Evolutionary conservation across 2,113 vertebrate genomes (phyloP).

Genomic region (Xiphophorus hellerii): DNA sequence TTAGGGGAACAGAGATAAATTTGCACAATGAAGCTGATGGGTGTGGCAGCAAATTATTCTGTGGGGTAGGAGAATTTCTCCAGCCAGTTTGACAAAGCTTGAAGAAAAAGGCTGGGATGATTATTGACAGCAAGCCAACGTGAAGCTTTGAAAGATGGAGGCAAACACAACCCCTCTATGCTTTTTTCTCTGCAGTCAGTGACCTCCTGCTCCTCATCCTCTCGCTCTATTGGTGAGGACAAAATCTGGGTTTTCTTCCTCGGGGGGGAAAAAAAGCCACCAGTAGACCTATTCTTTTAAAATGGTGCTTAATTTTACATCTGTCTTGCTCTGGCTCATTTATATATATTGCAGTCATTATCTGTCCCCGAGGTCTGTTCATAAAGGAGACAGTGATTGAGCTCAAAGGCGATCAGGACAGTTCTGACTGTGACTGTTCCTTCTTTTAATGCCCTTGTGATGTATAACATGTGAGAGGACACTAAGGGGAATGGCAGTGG

Average conservation of each 20-base stretch:
- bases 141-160: constrained; percentile 61
- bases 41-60: constrained; percentile 72
- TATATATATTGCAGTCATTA: constrained; percentile 70
- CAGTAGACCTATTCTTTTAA: constrained; percentile 65
- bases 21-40: constrained; percentile 76
- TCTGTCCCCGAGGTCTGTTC: constrained; percentile 60
- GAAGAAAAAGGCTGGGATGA: constrained; percentile 48
- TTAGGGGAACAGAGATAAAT: constrained; percentile 60
- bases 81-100: constrained; percentile 78
- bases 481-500: constrained; percentile 27
- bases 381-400: constrained; percentile 67
- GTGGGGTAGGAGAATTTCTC: constrained; percentile 74
- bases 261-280: constrained; percentile 56
- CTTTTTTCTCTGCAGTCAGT: constrained; percentile 38
- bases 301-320: constrained; percentile 64
- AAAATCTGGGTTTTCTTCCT: constrained; percentile 57
- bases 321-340: constrained; percentile 65
- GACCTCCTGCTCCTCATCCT: constrained; percentile 35
- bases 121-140: constrained; percentile 73
- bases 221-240: constrained; percentile 23
- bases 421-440: constrained; percentile 42
- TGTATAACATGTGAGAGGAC: constrained; percentile 45
- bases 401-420: constrained; percentile 50
- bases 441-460: constrained; percentile 59
- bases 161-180: constrained; percentile 28